Conservation (phyloP, 2,888 invertebrate genomes). For the Pyrgus malvae region DNA sequence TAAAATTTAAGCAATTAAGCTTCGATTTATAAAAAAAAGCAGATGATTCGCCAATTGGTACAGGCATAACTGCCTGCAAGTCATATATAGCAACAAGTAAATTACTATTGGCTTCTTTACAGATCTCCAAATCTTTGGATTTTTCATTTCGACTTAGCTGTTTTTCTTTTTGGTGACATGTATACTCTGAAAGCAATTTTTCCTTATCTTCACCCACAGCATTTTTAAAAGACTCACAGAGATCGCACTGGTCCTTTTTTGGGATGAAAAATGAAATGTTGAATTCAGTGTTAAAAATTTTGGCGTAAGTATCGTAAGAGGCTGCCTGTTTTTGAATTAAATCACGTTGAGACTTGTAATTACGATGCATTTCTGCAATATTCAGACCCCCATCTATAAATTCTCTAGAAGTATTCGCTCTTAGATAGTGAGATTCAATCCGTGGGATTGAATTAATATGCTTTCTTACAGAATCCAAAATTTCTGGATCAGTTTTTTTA, state of each 20-base stretch:
- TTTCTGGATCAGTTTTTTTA: slow-evolving; percentile 17
- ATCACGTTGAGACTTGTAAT: slow-evolving; percentile 9
- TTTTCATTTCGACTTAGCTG: slow-evolving; percentile 9
- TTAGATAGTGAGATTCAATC: slow-evolving; percentile 29
- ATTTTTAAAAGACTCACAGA: slow-evolving; percentile 20
- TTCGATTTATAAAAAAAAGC: slow-evolving; percentile 12
- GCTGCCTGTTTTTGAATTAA: not conserved
- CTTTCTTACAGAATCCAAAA: slow-evolving; percentile 23
- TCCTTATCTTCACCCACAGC: slow-evolving; percentile 10
- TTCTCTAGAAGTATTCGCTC: slow-evolving; percentile 26
- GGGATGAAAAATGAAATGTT: slow-evolving; percentile 14
- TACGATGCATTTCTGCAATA: slow-evolving; percentile 28
- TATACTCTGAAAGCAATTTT: slow-evolving; percentile 4
- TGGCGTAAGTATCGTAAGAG: not conserved
- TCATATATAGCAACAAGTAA: slow-evolving; percentile 12
- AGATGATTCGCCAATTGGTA: slow-evolving; percentile 6
- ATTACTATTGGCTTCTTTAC: not conserved
- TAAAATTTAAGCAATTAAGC: slow-evolving; percentile 2
- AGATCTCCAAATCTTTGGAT: not conserved
- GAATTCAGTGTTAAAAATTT: slow-evolving; percentile 14
- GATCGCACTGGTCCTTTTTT: slow-evolving; percentile 16
- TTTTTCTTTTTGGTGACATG: slow-evolving; percentile 14
- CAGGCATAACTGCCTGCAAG: slow-evolving; percentile 17
- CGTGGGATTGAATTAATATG: slow-evolving; percentile 29
- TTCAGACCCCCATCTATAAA: slow-evolving; percentile 18